phyloP scores from a whole-genome alignment of 2,797 vertebrate species.

The Clarias laeviceps region DNA sequence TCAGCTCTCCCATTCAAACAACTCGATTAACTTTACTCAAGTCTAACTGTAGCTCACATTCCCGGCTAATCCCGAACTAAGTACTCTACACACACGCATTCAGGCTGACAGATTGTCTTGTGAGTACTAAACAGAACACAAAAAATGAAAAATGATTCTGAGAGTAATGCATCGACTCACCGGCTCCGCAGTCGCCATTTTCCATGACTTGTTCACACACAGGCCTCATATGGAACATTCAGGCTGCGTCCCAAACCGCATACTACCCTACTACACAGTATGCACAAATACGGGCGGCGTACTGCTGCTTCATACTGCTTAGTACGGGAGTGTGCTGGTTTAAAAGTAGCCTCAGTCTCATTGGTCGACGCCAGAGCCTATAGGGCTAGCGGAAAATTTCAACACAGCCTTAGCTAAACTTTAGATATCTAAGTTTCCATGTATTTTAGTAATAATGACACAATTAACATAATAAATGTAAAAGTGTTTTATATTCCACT shows the following conservation, averaged over 20 bases:
- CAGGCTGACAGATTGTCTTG: fast-evolving
- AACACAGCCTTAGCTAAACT: neutral
- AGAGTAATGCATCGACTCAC: constrained; percentile 79
- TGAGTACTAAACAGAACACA: neutral
- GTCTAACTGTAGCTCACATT: neutral
- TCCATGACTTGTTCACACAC: constrained; percentile 79
- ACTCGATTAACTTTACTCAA: constrained; percentile 38
- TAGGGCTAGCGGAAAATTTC: neutral
- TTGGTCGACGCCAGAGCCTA: neutral
- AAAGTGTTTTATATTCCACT: neutral
- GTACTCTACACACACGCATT: neutral
- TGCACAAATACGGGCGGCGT: neutral
- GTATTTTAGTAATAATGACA: neutral
- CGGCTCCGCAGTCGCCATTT: constrained; percentile 98
- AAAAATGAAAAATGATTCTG: constrained; percentile 54
- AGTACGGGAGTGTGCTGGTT: constrained; percentile 9
- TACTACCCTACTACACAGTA: constrained; percentile 27
- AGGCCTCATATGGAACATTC: constrained; percentile 71
- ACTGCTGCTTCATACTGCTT: neutral
- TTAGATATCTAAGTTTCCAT: neutral
- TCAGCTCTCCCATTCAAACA: constrained; percentile 49
- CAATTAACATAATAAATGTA: neutral
- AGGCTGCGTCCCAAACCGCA: neutral
- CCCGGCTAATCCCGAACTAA: neutral
- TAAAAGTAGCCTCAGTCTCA: neutral